Conservation (phyloP, 2,888 invertebrate genomes). For the Neoscelio sp. region DNA sequence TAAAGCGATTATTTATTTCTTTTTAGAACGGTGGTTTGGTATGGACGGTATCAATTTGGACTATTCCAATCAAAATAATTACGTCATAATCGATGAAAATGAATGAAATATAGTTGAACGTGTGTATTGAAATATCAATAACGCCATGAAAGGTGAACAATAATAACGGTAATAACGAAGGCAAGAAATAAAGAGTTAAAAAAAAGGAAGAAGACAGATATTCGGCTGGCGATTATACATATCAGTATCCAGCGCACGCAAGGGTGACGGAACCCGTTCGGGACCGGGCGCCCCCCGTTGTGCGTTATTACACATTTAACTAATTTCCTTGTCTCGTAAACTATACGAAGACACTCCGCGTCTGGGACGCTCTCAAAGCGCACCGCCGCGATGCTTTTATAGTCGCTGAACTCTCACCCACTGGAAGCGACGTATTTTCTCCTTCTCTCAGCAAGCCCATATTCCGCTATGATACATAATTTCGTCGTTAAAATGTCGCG, state of each 20-base stretch:
- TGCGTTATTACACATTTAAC: conserved; percentile 80
- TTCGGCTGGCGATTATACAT: conserved; percentile 45
- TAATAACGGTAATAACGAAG: conserved; percentile 16
- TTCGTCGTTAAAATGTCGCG: conserved; percentile 62
- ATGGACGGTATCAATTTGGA: no score
- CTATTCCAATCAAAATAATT: background rate
- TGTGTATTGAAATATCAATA: conserved; percentile 29
- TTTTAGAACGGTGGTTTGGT: no score
- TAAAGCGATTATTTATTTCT: no score
- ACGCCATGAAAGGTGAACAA: conserved; percentile 10
- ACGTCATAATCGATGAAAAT: conserved; percentile 8
- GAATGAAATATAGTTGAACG: background rate
- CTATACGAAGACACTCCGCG: conserved; percentile 72
- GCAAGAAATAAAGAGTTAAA: no score
- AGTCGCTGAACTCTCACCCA: conserved; percentile 69
- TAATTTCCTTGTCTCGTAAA: conserved; percentile 81
- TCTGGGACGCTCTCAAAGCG: conserved; percentile 67
- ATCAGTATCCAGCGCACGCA: conserved; percentile 33
- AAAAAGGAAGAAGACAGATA: conserved; percentile 4
- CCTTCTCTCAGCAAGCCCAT: conserved; percentile 29
- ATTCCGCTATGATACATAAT: conserved; percentile 59
- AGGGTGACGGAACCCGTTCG: conserved; percentile 61
- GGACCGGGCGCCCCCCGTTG: conserved; percentile 71
- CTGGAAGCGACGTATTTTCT: conserved; percentile 43
- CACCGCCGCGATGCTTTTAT: conserved; percentile 61